Evolutionary conservation across 2,888 invertebrate genomes (phyloP).

Genomic region (Nomada fabriciana): DNA sequence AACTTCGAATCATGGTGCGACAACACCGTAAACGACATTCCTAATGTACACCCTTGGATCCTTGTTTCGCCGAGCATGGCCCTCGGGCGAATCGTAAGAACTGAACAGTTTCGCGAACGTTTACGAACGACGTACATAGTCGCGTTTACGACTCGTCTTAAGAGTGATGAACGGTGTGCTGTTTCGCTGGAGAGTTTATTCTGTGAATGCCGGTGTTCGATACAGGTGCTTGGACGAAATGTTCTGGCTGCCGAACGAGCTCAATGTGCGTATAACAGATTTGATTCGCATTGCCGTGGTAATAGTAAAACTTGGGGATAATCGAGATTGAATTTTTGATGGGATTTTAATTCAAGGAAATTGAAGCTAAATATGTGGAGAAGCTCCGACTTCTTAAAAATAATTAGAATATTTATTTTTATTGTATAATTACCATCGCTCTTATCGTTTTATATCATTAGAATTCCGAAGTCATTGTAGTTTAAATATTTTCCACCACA

Average conservation of each 20-base stretch:
- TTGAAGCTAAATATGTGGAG: too few species aligned
- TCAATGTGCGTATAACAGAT: neutral
- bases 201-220: neutral
- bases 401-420: too few species aligned
- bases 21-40: conserved; percentile 35
- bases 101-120: neutral
- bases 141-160: neutral
- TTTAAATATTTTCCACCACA: too few species aligned
- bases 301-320: too few species aligned
- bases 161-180: neutral
- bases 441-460: too few species aligned
- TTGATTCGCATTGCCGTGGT: neutral
- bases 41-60: neutral
- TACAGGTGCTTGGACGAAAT: neutral
- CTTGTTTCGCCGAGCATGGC: neutral
- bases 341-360: too few species aligned
- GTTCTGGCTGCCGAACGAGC: neutral
- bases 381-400: too few species aligned
- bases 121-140: neutral
- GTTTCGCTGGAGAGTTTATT: neutral
- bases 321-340: too few species aligned
- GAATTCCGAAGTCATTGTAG: too few species aligned
- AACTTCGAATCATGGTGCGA: conserved; percentile 46
- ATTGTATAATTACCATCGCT: too few species aligned
- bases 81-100: neutral